These are phyloP conservation scores for Cheilosia vernalis DNA, from an alignment of 2,888 invertebrate genomes.

Conservation along the genomic window DNA sequence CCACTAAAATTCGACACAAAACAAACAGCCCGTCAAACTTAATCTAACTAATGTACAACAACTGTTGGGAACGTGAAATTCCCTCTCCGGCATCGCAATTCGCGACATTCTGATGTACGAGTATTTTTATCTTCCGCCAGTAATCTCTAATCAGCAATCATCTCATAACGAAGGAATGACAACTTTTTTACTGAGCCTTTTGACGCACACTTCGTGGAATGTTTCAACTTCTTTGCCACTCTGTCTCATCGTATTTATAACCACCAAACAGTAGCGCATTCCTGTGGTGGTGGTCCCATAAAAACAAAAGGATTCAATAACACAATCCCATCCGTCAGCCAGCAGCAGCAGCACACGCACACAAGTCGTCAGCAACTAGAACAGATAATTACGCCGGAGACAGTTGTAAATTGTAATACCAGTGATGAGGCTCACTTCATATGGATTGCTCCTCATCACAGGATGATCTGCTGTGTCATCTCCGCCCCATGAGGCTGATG, in stretches of 20 bases:
- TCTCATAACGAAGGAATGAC: conserved; percentile 10
- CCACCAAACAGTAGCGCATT: conserved; percentile 39
- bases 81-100: too few species aligned
- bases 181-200: conserved; percentile 1
- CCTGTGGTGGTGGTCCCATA: conserved; percentile 18
- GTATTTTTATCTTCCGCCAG: not conserved
- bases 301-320: conserved; percentile 37
- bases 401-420: not conserved
- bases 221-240: not conserved
- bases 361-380: conserved; percentile 18
- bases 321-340: conserved; percentile 24
- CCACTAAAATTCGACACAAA: too few species aligned
- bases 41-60: too few species aligned
- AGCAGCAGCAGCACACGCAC: conserved; percentile 1
- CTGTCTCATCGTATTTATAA: not conserved
- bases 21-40: too few species aligned
- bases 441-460: conserved; percentile 10
- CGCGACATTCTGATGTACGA: too few species aligned
- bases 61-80: too few species aligned
- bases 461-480: conserved; percentile 19
- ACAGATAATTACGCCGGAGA: conserved; percentile 28
- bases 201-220: not conserved
- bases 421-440: conserved; percentile 5
- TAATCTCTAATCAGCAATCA: conserved; percentile 18
- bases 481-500: conserved; percentile 25